These are phyloP conservation scores for Apotomis betuletana DNA, from an alignment of 2,888 invertebrate genomes.

Conservation along the genomic window DNA sequence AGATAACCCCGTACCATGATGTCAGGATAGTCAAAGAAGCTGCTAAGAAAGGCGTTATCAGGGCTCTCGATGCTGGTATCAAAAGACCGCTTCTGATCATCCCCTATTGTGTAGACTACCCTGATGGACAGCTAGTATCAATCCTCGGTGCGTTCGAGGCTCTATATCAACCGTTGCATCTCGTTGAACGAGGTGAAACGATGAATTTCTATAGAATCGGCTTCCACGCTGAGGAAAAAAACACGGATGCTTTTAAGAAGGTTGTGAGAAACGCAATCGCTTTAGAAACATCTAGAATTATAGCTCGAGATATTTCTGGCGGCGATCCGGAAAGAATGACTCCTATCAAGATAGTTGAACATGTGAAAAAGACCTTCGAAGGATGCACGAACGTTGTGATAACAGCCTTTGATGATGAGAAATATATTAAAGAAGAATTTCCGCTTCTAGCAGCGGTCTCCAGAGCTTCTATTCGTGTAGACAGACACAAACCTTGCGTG, in stretches of 20 bases:
- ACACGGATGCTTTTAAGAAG: slow-evolving; percentile 79
- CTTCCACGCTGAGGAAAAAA: slow-evolving; percentile 83
- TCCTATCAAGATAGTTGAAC: slow-evolving; percentile 90
- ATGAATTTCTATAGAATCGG: slow-evolving; percentile 86
- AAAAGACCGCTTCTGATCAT: slow-evolving; percentile 90
- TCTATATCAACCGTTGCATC: slow-evolving; percentile 92
- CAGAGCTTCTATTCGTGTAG: slow-evolving; percentile 87
- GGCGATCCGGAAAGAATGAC: slow-evolving; percentile 96
- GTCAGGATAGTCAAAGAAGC: slow-evolving; percentile 84
- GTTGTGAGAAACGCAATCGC: slow-evolving; percentile 85
- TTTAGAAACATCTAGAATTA: slow-evolving; percentile 86
- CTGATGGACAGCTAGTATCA: slow-evolving; percentile 90
- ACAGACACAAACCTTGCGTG: slow-evolving; percentile 85
- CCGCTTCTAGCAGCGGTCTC: slow-evolving; percentile 91
- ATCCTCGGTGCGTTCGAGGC: slow-evolving; percentile 94
- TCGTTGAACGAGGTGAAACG: slow-evolving; percentile 86
- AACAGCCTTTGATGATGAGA: slow-evolving; percentile 84
- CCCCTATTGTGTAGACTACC: slow-evolving; percentile 86
- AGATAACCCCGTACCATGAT: slow-evolving; percentile 85
- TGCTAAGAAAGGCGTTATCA: slow-evolving; percentile 88
- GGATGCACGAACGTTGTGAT: slow-evolving; percentile 85
- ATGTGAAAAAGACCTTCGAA: slow-evolving; percentile 86
- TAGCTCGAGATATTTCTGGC: slow-evolving; percentile 84
- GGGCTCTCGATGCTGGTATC: slow-evolving; percentile 93
- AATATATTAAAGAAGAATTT: slow-evolving; percentile 87